Evolutionary conservation across 2,888 invertebrate genomes (phyloP).

Genomic region (Diaprepes abbreviatus): DNA sequence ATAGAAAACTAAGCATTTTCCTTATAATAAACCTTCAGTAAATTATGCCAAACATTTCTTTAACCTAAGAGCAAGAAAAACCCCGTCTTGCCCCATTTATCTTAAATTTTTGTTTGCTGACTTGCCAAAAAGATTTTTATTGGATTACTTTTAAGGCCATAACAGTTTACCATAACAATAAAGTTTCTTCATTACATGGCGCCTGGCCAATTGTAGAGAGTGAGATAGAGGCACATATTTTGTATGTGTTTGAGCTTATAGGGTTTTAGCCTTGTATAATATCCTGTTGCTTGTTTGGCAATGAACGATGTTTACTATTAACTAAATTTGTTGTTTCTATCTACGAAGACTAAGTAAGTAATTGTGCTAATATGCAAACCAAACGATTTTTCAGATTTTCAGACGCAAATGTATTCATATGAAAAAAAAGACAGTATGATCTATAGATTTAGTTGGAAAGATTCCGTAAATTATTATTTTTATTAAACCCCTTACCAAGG

Average conservation of each 20-base stretch:
- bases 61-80: constrained; percentile 30
- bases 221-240: constrained; percentile 37
- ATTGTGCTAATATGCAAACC: no score
- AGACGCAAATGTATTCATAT: no score
- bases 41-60: constrained; percentile 20
- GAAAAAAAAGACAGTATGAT: no score
- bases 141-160: constrained; percentile 55
- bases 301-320: not conserved
- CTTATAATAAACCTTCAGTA: constrained; percentile 14
- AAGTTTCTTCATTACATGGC: constrained; percentile 54
- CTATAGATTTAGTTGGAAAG: no score
- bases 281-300: constrained; percentile 39
- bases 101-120: constrained; percentile 46
- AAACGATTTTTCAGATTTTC: no score
- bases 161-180: constrained; percentile 57
- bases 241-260: constrained; percentile 22
- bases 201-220: constrained; percentile 52
- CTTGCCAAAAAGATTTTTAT: constrained; percentile 53
- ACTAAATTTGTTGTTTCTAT: not conserved
- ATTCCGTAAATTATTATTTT: no score
- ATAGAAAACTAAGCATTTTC: constrained; percentile 16
- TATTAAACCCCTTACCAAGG: no score
- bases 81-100: constrained; percentile 35
- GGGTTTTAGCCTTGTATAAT: constrained; percentile 16
- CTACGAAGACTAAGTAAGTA: no score